Evolutionary conservation across 2,888 invertebrate genomes (phyloP).

Genomic region (Thymelicus acteon): DNA sequence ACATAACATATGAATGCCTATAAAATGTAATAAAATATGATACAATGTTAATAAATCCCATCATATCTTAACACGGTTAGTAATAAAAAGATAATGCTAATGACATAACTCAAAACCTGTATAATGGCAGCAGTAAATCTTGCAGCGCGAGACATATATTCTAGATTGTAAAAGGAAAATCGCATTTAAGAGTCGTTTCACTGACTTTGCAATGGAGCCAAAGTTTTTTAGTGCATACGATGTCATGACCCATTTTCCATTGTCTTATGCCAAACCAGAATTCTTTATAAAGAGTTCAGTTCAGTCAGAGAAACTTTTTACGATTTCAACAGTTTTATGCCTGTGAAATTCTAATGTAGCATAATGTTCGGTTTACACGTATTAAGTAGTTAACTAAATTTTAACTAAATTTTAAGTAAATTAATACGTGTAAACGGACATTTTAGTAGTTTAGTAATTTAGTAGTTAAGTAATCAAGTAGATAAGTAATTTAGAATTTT

Average conservation of each 20-base stretch:
- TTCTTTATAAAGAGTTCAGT: slow-evolving; percentile 36
- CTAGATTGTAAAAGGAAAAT: slow-evolving; percentile 37
- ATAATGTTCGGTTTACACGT: too few relatives aligned
- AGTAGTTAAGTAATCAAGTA: too few relatives aligned
- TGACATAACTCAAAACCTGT: slow-evolving; percentile 31
- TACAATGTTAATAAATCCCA: not conserved
- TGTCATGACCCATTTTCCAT: slow-evolving; percentile 36
- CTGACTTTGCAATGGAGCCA: slow-evolving; percentile 35
- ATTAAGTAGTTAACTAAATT: too few relatives aligned
- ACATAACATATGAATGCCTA: too few relatives aligned
- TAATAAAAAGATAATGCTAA: slow-evolving; percentile 15
- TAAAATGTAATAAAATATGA: too few relatives aligned
- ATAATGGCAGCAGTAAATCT: slow-evolving; percentile 33
- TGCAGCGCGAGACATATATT: slow-evolving; percentile 28
- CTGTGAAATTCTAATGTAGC: slow-evolving; percentile 23
- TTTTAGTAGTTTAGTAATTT: too few relatives aligned
- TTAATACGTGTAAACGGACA: too few relatives aligned
- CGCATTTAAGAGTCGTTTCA: slow-evolving; percentile 36
- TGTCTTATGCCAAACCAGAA: slow-evolving; percentile 36
- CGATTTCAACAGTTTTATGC: slow-evolving; percentile 35
- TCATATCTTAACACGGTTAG: not conserved
- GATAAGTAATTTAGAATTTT: too few relatives aligned
- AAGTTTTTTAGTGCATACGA: slow-evolving; percentile 36
- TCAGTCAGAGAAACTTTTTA: slow-evolving; percentile 29
- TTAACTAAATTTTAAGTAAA: too few relatives aligned